Evolutionary conservation across 2,113 vertebrate genomes (phyloP).

Genomic region (Tyrannus savana): DNA sequence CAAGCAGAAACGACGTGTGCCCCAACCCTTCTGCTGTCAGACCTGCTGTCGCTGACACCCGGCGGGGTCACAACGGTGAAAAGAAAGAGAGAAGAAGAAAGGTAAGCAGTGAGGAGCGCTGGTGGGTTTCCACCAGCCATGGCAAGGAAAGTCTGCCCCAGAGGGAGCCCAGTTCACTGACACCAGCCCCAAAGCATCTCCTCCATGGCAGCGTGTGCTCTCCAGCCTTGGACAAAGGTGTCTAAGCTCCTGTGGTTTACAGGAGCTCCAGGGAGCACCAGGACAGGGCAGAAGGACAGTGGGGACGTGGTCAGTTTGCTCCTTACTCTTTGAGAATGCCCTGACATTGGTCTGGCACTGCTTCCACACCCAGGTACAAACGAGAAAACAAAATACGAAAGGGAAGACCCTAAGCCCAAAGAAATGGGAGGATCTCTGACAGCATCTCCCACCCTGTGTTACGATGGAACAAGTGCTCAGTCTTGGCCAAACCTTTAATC

Average conservation of each 20-base stretch:
- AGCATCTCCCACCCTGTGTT: not conserved
- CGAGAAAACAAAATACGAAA: not conserved
- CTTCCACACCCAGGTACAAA: not conserved
- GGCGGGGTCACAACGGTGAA: not conserved
- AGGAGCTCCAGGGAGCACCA: not conserved
- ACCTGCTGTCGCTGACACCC: not conserved
- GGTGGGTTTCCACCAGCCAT: not conserved
- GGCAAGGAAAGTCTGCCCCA: not conserved
- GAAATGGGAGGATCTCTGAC: not conserved
- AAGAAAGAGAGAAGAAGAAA: not conserved
- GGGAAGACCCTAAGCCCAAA: not conserved
- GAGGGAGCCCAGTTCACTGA: not conserved
- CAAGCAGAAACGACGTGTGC: not conserved
- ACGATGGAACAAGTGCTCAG: not conserved
- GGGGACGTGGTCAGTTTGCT: not conserved
- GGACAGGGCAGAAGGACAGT: not conserved
- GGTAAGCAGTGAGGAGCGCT: not conserved
- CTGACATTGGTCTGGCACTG: too few relatives aligned
- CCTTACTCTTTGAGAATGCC: fast-evolving
- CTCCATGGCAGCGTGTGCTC: fast-evolving
- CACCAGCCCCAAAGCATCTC: not conserved
- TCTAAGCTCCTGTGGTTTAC: fast-evolving
- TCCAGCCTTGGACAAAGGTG: not conserved
- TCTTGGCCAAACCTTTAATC: not conserved
- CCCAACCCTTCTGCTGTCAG: not conserved